Evolutionary conservation across 2,888 invertebrate genomes (phyloP).

Genomic region (Synanthedon myopaeformis): DNA sequence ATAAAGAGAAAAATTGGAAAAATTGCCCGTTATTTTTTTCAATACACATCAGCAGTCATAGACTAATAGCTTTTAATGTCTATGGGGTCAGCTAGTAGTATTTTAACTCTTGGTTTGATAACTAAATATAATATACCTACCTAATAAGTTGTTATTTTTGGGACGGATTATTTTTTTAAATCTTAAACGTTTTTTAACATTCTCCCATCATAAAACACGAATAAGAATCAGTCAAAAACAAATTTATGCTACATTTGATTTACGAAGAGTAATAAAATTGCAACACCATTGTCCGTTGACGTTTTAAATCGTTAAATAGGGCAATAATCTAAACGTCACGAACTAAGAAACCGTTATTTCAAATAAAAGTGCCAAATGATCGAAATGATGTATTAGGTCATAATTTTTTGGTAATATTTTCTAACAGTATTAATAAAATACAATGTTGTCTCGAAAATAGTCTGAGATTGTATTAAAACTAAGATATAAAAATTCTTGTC

Average conservation of each 20-base stretch:
- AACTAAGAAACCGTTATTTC: conserved; percentile 38
- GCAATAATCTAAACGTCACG: conserved; percentile 54
- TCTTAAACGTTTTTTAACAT: conserved; percentile 10
- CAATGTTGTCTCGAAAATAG: not conserved
- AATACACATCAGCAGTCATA: no score
- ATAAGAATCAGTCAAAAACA: conserved; percentile 23
- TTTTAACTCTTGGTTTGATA: no score
- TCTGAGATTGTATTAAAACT: no score
- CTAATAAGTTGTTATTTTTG: no score
- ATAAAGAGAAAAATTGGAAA: no score
- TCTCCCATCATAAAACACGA: conserved; percentile 37
- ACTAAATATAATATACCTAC: no score
- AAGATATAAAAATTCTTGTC: no score
- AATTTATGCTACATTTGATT: conserved; percentile 53
- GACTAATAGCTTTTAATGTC: no score
- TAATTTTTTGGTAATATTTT: conserved; percentile 14
- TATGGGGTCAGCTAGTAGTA: no score
- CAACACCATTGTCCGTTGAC: conserved; percentile 51
- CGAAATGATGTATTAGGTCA: conserved; percentile 27
- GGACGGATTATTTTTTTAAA: no score
- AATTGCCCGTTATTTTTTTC: no score
- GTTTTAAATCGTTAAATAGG: conserved; percentile 54
- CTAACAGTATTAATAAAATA: conserved; percentile 1
- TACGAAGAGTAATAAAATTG: conserved; percentile 45
- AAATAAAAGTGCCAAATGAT: conserved; percentile 31